phyloP scores from a whole-genome alignment of 2,888 invertebrate genomes.

The Tipula unca region DNA sequence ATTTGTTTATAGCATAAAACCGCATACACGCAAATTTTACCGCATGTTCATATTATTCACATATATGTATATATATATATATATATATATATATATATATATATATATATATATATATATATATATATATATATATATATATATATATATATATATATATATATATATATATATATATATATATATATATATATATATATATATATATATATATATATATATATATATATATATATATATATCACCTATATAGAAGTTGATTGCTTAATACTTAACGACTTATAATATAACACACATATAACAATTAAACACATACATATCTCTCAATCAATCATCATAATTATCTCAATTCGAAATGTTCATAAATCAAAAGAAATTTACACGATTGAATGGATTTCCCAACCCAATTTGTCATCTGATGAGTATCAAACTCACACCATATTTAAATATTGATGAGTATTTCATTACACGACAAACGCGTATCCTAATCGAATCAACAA shows the following conservation, averaged over 20 bases:
- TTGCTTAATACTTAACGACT: neutral
- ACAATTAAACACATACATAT: neutral
- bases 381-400: neutral
- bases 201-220: too few relatives aligned
- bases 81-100: too few relatives aligned
- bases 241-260: neutral
- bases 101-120: too few relatives aligned
- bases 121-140: too few relatives aligned
- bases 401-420: neutral
- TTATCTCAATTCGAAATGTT: neutral
- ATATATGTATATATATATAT: too few relatives aligned
- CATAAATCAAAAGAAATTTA: neutral
- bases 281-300: neutral
- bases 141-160: too few relatives aligned
- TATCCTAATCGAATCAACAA: conserved; percentile 1
- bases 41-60: too few relatives aligned
- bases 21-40: neutral
- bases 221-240: too few relatives aligned
- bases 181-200: too few relatives aligned
- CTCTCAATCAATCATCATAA: neutral
- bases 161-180: too few relatives aligned
- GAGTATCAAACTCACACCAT: neutral
- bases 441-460: neutral
- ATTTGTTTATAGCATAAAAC: neutral
- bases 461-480: neutral